Evolutionary conservation across 2,888 invertebrate genomes (phyloP), one percentile per base, ranked within the genome.

Genomic region (Cryptocheilus praepositus): DNA sequence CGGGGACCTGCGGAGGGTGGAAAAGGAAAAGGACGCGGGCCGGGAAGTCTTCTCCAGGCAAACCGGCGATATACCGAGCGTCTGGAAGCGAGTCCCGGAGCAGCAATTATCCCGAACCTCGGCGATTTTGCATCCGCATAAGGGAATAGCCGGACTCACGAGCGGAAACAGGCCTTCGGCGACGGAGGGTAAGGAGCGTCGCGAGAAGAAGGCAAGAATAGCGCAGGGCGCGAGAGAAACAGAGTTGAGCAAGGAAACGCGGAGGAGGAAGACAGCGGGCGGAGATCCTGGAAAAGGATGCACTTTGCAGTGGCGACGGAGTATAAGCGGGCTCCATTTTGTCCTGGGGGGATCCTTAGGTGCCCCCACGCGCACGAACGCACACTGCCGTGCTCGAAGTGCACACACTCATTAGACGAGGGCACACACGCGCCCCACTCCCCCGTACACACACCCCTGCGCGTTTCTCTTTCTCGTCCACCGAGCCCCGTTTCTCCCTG

Each of bases 321-420:
- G 84, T 84, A 84, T 84, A 83, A 86, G 84, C 86, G 82, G 83
- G 84, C 86, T 85, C 86, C 86, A 86, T 86, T 86, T 86, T 86
- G 86, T 86, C 85, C 85, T 85, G 82, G 81, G 83, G 72, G 81
- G 84, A 85, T 84, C 82, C 85, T 85, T 82, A 85, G 82, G 67
- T 77, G 66, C 63, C 71, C 73, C 68, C 68, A 55, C 69, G 64
- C 56, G 70, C 68, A 78, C 67, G 67, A 65, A 74, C 72, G 77
- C 74, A 73, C 70, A 64, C 60, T 36, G 7, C 1, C 36, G 8
- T 11, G 13, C 61, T 67, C 64, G 66, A 73, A 74, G 36, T 80
- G 76, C 77, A 76, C 79, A 79, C 79, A 77, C 74, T 79, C 79
- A 79, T 79, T 79, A 79, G 71, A 67, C 58, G 55, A 69, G 61